Evolutionary conservation across 1,140 invertebrate genomes (phyloP).

Genomic region (Caenorhabditis remanei): DNA sequence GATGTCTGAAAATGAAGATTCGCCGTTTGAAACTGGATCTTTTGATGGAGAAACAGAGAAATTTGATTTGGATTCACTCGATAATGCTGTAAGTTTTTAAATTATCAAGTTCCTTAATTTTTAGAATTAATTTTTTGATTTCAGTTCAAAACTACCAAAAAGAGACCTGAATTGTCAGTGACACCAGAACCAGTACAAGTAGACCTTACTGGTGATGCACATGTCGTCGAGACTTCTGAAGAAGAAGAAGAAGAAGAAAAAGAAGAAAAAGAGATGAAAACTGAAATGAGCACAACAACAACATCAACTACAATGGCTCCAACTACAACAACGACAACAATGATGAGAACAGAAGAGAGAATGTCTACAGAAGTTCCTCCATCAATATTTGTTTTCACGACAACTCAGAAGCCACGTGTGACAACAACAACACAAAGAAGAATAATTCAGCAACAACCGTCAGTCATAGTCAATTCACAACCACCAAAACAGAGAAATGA

Average conservation of each 20-base stretch:
- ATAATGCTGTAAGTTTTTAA: slow-evolving; percentile 3
- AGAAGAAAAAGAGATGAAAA: slow-evolving; percentile 4
- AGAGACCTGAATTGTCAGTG: background rate
- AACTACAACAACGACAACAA: slow-evolving; percentile 4
- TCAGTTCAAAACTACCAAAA: slow-evolving; percentile 32
- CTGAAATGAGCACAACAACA: background rate
- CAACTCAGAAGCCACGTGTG: slow-evolving; percentile 31
- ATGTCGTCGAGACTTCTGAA: background rate
- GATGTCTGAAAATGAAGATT: slow-evolving; percentile 29
- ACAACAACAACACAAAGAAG: slow-evolving; percentile 12
- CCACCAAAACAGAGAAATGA: slow-evolving; percentile 9
- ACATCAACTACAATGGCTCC: slow-evolving; percentile 11
- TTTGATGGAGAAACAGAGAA: background rate
- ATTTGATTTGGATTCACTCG: background rate
- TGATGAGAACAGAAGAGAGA: background rate
- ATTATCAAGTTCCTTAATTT: background rate
- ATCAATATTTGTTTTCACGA: slow-evolving; percentile 39
- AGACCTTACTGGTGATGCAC: slow-evolving; percentile 14
- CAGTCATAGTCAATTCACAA: slow-evolving; percentile 8
- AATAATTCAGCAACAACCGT: slow-evolving; percentile 16
- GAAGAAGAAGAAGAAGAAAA: slow-evolving; percentile 13
- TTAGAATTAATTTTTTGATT: background rate
- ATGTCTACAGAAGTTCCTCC: background rate
- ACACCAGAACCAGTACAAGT: background rate
- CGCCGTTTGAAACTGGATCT: slow-evolving; percentile 1